Base-by-base conservation (phyloP, 2,888 invertebrate genomes). In the Brachylomia viminalis region DNA sequence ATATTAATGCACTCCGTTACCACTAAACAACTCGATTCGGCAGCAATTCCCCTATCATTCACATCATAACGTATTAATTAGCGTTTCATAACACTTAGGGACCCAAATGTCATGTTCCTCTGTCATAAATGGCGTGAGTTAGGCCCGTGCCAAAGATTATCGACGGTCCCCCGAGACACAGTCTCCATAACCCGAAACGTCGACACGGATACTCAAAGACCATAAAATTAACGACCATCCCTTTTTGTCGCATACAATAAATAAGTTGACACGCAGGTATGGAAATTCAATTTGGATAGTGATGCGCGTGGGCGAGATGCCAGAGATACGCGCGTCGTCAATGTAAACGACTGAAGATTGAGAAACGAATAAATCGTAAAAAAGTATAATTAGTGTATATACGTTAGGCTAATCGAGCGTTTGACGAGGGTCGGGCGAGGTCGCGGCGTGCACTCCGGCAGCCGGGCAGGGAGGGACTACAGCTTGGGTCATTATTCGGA, bases 341-440 rank as follows among this genome's bases (percentile, higher is more conserved):
- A 91, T 92, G 85, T 87, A 90, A 85, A 87, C 87, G 86, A 87
- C 78, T 79, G 80, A 87, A 91, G 90, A 90, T 91, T 90, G 88
- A 90, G 90, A 88, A 88, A 87, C 87, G 89, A 91, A 92, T 91
- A 90, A 92, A 92, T 91, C 80, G 87, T 90, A 91, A 89, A 91
- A 93, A 58, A 92, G 91, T 93, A 93, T 94, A 95, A 95, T 95
- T 95, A 94, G 93, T 93, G 92, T 92, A 92, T 90, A 92, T 91
- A 92, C 91, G 94, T 94, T 94, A 92, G 92, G 93, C 95, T 95
- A 96, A 96, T 96, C 95, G 95, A 95, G 93, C 93, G 92, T 93
- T 95, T 96, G 96, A 96, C 94, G 94, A 95, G 96, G 96, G 96
- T 96, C 95, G 92, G 90, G 83, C 85, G 92, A 91, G 95, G 94